Conservation (phyloP, 2,888 invertebrate species). For the Zelleria hepariella region DNA sequence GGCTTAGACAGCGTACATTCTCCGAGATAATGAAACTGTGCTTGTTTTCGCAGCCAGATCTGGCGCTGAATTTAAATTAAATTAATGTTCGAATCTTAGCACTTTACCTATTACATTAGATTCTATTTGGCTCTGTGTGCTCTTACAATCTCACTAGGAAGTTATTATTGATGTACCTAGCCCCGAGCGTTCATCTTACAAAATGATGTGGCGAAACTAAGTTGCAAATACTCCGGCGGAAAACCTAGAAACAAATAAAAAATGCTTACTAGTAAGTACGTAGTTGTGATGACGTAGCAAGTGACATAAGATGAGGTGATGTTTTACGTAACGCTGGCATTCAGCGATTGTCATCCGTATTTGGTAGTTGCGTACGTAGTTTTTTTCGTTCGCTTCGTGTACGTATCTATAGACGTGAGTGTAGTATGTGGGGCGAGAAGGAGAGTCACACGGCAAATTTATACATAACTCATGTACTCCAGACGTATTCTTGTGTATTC, state of each 20-base stretch:
- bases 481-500: background rate
- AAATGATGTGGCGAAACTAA: too few species aligned
- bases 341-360: too few species aligned
- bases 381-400: background rate
- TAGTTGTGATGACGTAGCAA: background rate
- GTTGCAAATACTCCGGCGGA: background rate
- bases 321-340: background rate
- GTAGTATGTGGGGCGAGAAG: background rate
- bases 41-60: background rate
- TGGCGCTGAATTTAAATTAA: background rate
- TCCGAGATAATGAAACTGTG: background rate
- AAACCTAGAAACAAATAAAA: background rate
- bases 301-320: background rate
- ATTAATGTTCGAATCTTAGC: background rate
- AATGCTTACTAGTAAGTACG: too few species aligned
- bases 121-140: background rate
- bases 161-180: background rate
- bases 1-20: background rate
- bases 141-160: background rate
- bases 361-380: background rate
- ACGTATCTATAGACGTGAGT: too few species aligned
- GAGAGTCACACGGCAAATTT: background rate
- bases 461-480: too few species aligned
- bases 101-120: background rate
- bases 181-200: too few species aligned